Percentiles rank a stretch among this genome's conserved stretches.
Conservation (phyloP, 2,113 vertebrate species). For the Bolborhynchus lineola region DNA sequence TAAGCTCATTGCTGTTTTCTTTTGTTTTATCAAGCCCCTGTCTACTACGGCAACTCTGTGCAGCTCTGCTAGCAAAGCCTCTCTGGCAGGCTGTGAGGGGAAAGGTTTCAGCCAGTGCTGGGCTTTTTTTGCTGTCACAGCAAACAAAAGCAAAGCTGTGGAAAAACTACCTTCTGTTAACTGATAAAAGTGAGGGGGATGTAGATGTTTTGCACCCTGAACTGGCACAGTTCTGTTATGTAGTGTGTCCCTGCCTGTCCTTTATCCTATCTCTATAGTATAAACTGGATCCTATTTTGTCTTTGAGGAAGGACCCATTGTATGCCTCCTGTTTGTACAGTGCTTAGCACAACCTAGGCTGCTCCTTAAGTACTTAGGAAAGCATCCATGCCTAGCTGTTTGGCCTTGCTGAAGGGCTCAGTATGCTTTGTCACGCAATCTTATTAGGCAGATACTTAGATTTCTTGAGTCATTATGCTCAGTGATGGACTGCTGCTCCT, state of each 20-base stretch:
- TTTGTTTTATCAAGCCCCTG: background rate
- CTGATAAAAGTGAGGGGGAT: background rate
- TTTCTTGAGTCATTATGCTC: background rate
- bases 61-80: background rate
- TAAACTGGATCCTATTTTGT: background rate
- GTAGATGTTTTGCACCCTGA: background rate
- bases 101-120: background rate
- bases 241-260: background rate
- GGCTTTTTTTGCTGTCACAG: background rate
- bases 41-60: background rate
- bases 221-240: rapidly evolving
- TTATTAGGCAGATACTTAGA: background rate
- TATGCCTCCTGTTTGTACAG: background rate
- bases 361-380: background rate
- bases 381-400: background rate
- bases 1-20: background rate
- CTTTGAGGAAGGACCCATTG: constrained; percentile 20
- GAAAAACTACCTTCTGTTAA: constrained; percentile 1
- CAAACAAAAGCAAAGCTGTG: background rate
- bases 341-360: background rate
- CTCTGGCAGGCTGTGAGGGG: background rate
- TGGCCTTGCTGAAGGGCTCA: background rate
- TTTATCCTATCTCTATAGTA: background rate
- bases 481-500: background rate
- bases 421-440: background rate